These are phyloP conservation scores for Papilio xuthus DNA, from an alignment of 1,140 invertebrate species.

Conservation along the genomic window DNA sequence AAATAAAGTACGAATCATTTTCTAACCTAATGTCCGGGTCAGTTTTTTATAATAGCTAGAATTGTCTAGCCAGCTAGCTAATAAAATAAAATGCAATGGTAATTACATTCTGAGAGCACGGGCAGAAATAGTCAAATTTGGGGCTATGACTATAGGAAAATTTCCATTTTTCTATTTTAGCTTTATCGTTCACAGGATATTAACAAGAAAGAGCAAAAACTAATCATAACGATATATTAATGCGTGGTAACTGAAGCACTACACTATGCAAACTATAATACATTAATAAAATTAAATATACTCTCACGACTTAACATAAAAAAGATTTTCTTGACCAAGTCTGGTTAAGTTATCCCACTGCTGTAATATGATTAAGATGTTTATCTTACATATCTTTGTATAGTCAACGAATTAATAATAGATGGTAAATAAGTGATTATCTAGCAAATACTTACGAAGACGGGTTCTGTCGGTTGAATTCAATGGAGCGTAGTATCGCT, in stretches of 20 bases:
- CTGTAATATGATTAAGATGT: not conserved
- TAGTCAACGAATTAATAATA: too few relatives aligned
- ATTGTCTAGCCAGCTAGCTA: not conserved
- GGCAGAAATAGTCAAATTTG: too few relatives aligned
- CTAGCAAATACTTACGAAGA: constrained; percentile 57
- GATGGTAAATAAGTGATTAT: not conserved
- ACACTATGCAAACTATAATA: not conserved
- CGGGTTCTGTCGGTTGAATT: constrained; percentile 68
- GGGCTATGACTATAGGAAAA: too few relatives aligned
- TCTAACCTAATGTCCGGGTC: not conserved
- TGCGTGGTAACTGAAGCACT: not conserved
- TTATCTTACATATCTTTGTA: too few relatives aligned
- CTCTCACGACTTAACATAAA: not conserved
- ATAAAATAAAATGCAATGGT: too few relatives aligned
- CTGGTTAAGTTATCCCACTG: not conserved
- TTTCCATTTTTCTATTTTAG: too few relatives aligned
- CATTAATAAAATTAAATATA: not conserved
- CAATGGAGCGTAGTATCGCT: constrained; percentile 71
- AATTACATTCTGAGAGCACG: too few relatives aligned
- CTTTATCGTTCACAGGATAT: too few relatives aligned
- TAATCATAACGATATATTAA: not conserved
- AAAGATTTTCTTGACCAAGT: not conserved
- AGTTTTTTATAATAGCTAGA: not conserved
- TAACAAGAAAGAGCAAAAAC: too few relatives aligned
- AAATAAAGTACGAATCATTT: constrained; percentile 1